phyloP scores from a whole-genome alignment of 2,113 vertebrate genomes.

The Festucalex cinctus region DNA sequence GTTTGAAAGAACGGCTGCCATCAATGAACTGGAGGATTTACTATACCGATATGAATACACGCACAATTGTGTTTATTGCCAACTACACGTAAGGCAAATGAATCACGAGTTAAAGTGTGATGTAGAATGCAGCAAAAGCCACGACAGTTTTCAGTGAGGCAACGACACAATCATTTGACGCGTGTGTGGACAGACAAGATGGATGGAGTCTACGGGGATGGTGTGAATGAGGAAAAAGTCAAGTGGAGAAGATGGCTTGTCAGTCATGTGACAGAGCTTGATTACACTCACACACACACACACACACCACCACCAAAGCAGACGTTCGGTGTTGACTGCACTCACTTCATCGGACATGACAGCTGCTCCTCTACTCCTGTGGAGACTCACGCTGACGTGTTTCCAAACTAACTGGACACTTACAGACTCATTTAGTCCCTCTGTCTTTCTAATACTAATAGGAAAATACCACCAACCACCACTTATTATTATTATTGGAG shows the following conservation, averaged over 20 bases:
- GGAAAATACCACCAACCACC: background rate
- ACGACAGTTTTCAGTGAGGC: background rate
- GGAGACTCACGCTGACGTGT: constrained; percentile 19
- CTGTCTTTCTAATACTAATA: background rate
- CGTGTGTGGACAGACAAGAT: constrained; percentile 9
- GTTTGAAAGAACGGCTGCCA: no score
- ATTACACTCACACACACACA: constrained; percentile 60
- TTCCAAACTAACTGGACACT: constrained; percentile 3
- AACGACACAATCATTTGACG: background rate
- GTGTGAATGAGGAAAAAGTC: constrained; percentile 39
- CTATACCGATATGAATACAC: background rate
- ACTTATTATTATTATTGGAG: background rate
- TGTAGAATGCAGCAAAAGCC: background rate
- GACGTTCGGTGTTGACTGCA: constrained; percentile 64
- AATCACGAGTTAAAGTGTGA: background rate
- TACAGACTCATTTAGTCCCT: background rate
- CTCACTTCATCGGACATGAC: constrained; percentile 69
- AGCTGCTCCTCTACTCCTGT: constrained; percentile 54
- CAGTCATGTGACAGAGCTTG: constrained; percentile 63
- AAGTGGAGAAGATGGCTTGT: constrained; percentile 45
- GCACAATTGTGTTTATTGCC: background rate
- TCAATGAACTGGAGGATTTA: background rate
- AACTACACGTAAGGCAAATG: background rate
- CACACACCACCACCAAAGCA: constrained; percentile 47
- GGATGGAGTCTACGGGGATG: constrained; percentile 23